Base-by-base conservation (phyloP, 2,888 invertebrate species). In the Sphecodes monilicornis region DNA sequence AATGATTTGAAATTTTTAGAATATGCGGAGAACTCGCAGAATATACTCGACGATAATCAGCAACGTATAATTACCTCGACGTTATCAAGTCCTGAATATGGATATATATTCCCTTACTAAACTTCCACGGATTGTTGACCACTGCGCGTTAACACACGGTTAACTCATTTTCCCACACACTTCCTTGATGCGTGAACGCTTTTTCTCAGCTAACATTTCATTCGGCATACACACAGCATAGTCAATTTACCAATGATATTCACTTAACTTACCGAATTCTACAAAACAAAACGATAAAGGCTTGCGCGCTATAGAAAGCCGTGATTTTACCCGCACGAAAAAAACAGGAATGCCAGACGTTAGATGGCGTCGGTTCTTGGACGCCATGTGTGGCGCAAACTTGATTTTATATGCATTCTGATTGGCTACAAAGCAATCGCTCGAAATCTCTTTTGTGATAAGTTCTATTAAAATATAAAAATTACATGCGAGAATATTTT, bases 351-450 rank as follows among this genome's bases (percentile, higher is more conserved):
- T 94, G 93, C 94, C 91, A 92, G 91, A 92, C 93, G 94, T 94
- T 94, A 94, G 94, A 94, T 94, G 94, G 94, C 94, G 94, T 94
- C 94, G 94, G 94, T 94, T 91, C 90, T 84, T 87, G 85, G 90
- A 91, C 92, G 92, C 92, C 92, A 91, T 92, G 89, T 91, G 86
- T 90, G 88, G 86, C 84, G 84, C 88, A 85, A 89, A 85, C 85
- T 85, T 85, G 79, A 80, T 85, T 85, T 76, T 75, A 78, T 86
- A 80, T 85, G 77, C 77, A 70, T 84, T 85, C 71, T 80, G 80
- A 85, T 85, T 85, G 84, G 84, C n/a, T 75, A 66, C 46, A 8
- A 41, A 70, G 39, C 46, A 36, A 76, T 77, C 43, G 69, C 43
- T 84, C 36, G 26, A 43, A 79, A 54, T 70, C 76, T 78, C 72